Evolutionary conservation across 2,113 vertebrate species (phyloP).

Genomic region (Oryzias celebensis): DNA sequence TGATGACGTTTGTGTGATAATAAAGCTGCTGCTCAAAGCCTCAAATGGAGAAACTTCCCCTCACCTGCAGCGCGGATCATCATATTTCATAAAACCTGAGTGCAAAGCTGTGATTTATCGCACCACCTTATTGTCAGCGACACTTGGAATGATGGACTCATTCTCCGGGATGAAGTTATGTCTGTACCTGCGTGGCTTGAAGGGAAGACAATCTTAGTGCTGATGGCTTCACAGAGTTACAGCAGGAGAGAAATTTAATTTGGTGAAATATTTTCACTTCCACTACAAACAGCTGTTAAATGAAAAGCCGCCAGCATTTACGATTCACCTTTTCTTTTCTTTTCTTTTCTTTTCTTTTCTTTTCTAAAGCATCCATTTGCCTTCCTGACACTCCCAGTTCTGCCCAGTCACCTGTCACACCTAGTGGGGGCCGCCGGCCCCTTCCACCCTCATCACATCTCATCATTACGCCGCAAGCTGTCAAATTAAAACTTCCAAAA

Average conservation of each 20-base stretch:
- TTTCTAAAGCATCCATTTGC: slow-evolving; percentile 38
- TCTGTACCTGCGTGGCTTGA: slow-evolving; percentile 41
- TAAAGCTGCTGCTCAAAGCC: slow-evolving; percentile 48
- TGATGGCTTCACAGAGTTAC: no score
- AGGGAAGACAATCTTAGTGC: slow-evolving; percentile 47
- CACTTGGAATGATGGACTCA: slow-evolving; percentile 56
- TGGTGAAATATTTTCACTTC: slow-evolving; percentile 8
- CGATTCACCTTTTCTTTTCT: slow-evolving; percentile 10
- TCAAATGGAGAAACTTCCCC: slow-evolving; percentile 27
- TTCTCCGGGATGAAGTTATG: slow-evolving; percentile 19
- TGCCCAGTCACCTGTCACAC: slow-evolving; percentile 51
- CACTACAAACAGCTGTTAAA: slow-evolving; percentile 1
- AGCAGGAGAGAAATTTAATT: background rate
- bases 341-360: no score
- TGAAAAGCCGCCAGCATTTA: slow-evolving; percentile 30
- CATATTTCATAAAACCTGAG: slow-evolving; percentile 70
- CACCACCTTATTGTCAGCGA: slow-evolving; percentile 63
- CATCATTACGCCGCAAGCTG: slow-evolving; percentile 73
- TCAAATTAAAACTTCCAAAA: slow-evolving; percentile 76
- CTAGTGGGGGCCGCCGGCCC: slow-evolving; percentile 21
- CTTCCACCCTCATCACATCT: slow-evolving; percentile 50
- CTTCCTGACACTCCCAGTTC: slow-evolving; percentile 49
- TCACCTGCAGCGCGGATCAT: slow-evolving; percentile 35
- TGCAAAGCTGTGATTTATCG: slow-evolving; percentile 66
- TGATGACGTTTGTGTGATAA: slow-evolving; percentile 60